Conservation (phyloP, 2,888 invertebrate species). For the Chrysomela aeneicollis region DNA sequence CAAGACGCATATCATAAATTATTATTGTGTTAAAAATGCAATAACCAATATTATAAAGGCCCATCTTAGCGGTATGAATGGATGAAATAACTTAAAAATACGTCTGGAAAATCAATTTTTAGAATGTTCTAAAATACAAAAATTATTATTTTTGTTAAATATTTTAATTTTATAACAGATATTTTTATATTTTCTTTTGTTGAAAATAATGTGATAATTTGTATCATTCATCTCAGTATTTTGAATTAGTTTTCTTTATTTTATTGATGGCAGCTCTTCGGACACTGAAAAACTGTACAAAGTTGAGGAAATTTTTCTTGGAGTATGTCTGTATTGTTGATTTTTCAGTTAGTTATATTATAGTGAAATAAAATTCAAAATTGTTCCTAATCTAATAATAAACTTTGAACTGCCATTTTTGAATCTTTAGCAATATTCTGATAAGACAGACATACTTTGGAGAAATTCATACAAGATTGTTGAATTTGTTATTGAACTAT, state of each 20-base stretch:
- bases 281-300: slow-evolving; percentile 41
- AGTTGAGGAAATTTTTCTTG: slow-evolving; percentile 30
- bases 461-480: slow-evolving; percentile 51
- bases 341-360: slow-evolving; percentile 31
- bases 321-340: slow-evolving; percentile 33
- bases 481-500: slow-evolving; percentile 61
- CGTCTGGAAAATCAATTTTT: slow-evolving; percentile 28
- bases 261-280: slow-evolving; percentile 39
- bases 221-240: slow-evolving; percentile 45
- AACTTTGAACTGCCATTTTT: slow-evolving; percentile 50
- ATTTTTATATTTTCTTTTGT: slow-evolving; percentile 52
- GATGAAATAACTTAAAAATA: slow-evolving; percentile 19
- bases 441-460: slow-evolving; percentile 36
- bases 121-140: slow-evolving; percentile 40
- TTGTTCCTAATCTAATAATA: slow-evolving; percentile 49
- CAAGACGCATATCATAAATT: slow-evolving; percentile 51
- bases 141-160: slow-evolving; percentile 49
- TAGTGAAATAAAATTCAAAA: slow-evolving; percentile 45
- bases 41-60: slow-evolving; percentile 38
- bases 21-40: slow-evolving; percentile 44
- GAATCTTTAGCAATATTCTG: slow-evolving; percentile 46
- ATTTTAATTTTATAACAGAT: slow-evolving; percentile 50
- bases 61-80: slow-evolving; percentile 30
- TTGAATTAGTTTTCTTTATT: slow-evolving; percentile 36
- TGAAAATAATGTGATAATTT: slow-evolving; percentile 51